Base-by-base conservation (phyloP, 1,140 invertebrate genomes). In the Dendroctonus ponderosae region DNA sequence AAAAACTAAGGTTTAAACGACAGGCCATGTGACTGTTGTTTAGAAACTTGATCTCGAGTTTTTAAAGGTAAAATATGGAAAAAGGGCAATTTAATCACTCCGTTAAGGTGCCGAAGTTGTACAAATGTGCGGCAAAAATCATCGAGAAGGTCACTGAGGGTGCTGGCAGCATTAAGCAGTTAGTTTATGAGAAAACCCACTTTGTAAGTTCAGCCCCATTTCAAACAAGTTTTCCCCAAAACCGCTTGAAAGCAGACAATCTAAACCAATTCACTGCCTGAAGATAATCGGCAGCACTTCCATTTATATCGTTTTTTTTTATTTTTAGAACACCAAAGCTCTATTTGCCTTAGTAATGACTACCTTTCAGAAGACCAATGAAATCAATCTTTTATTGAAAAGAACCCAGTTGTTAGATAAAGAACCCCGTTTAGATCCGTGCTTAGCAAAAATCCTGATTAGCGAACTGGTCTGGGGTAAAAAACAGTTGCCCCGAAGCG, bases 401-500 rank as follows among this genome's bases (percentile, higher is more conserved):
- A 79, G 83, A 66, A 85, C 83, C 58, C 75, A 83, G 74, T 79
- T 91, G 62, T 79, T 92, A 42, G 78, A 83, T 64, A 87, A 89
- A 63, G 87, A 91, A 75, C 78, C 85, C 15, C 81, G 84, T 53
- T 81, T 93, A 67, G 85, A 93, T 75, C 81, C 83, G 3, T 86
- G 85, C 80, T 77, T 95, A 53, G 87, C 89, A 0, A 86, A 84
- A 79, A 82, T 94, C 71, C 80, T 94, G 6, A 86, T 93, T 66
- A 87, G 90, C 46, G 92, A 95, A 78, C 79, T 93, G 37, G 77
- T 94, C n/a, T 92, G 89, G 83, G 90, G 91, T 48, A 89, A 91
- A 80, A 84, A 85, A 76, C 63, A 74, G n/a, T 79, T 94, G 9
- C 82, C 83, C 11, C 37, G 50, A 58, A 83, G 84, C 11, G 82